Evolutionary conservation across 2,113 vertebrate genomes (phyloP), one percentile per base, ranked within the genome.

Genomic region (Vireo altiloquus): DNA sequence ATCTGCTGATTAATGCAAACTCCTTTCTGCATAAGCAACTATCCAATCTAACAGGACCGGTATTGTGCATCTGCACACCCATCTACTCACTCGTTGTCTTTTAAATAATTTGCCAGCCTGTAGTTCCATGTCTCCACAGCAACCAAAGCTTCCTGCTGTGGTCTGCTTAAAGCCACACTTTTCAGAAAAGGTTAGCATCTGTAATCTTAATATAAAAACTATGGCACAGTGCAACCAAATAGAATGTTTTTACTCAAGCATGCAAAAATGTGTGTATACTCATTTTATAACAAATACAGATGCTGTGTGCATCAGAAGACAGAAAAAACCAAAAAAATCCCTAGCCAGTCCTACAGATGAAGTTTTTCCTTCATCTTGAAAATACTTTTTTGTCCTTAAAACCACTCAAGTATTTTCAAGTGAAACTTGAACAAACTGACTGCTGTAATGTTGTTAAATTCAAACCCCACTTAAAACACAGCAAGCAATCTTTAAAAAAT

Each of bases 41-140:
- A 85, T 11, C 20, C 12, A 31, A 15, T 28, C 40, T 85, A 63
- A 68, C 30, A 89, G 44, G 35, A 54, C 63, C 1, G 1, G 37
- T 52, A 71, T 4, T 15, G 5, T 56, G 46, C 0, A 0, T 20
- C 42, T 50, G 13, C 40, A 83, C 17, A 53, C 13, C 40, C 44
- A n/a, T 23, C 33, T n/a, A 37, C 49, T 39, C 39, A 40, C 30
- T 44, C 33, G 10, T 0, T 39, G 20, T 40, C 17, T 76, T 75
- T 69, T 42, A n/a, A 24, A 52, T 20, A 7, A 74, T 31, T 63
- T 89, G 46, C 50, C 69, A 79, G 27, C 25, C 39, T 52, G 13
- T 18, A 64, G 33, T 72, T 56, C 44, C 27, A 56, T 35, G 10
- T 9, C 49, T 69, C 54, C 42, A 39, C 0, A 59, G 42, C 30